Percentiles rank a stretch among this genome's conserved stretches.
phyloP scores from a whole-genome alignment of 2,888 invertebrate species.

The Spilosoma lubricipeda region DNA sequence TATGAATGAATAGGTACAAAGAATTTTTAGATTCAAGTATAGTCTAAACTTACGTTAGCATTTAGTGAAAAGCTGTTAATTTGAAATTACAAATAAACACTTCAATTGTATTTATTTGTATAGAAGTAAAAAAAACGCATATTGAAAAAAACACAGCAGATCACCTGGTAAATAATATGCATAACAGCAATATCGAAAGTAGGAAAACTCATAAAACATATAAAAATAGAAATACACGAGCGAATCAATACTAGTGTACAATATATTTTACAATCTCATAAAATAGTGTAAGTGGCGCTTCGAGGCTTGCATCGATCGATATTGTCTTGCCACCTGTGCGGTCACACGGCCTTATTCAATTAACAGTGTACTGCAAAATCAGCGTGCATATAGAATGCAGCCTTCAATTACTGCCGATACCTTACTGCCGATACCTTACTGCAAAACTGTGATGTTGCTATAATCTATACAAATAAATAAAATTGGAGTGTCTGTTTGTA shows the following conservation, averaged over 20 bases:
- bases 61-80: too few relatives aligned
- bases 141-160: not conserved
- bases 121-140: not conserved
- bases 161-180: too few relatives aligned
- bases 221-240: not conserved
- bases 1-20: too few relatives aligned
- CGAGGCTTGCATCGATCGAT: constrained; percentile 14
- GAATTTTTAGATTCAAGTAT: too few relatives aligned
- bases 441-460: too few relatives aligned
- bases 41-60: too few relatives aligned
- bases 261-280: constrained; percentile 1
- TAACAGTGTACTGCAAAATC: constrained; percentile 3
- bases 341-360: constrained; percentile 19
- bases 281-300: not conserved
- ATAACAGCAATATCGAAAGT: too few relatives aligned
- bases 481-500: too few relatives aligned
- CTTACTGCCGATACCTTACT: too few relatives aligned
- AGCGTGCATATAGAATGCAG: not conserved
- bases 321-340: not conserved
- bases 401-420: constrained; percentile 2
- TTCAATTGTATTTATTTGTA: too few relatives aligned
- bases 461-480: too few relatives aligned
- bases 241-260: not conserved
- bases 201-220: not conserved
- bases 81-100: too few relatives aligned